Evolutionary conservation across 2,888 invertebrate species (phyloP).

Genomic region (Deilephila porcellus): DNA sequence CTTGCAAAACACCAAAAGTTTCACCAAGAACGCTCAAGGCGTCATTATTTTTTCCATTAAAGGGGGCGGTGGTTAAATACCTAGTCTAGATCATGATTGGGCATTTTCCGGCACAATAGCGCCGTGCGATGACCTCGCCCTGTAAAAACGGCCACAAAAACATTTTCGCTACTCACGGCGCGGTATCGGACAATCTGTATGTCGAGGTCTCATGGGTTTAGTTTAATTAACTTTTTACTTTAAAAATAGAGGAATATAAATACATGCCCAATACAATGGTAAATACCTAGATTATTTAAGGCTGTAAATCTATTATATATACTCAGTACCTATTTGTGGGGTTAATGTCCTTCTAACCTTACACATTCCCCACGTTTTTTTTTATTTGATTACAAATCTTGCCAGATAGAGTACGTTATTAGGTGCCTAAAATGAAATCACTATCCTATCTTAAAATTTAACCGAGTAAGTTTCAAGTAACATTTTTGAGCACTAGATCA

Average conservation of each 20-base stretch:
- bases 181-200: conserved; percentile 24
- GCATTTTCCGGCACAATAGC: conserved; percentile 28
- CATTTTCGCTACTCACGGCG: conserved; percentile 15
- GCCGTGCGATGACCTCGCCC: conserved; percentile 33
- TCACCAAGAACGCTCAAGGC: not conserved
- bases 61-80: not conserved
- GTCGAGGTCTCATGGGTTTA: conserved; percentile 5
- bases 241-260: not conserved
- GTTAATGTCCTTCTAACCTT: too few relatives aligned
- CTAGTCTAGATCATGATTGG: conserved; percentile 4
- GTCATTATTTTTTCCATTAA: not conserved
- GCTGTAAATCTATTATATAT: too few relatives aligned
- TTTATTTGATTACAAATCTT: too few relatives aligned
- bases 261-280: not conserved
- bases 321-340: too few relatives aligned
- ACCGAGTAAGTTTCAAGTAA: too few relatives aligned
- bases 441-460: too few relatives aligned
- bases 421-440: too few relatives aligned
- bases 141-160: conserved; percentile 26
- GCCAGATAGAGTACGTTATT: too few relatives aligned
- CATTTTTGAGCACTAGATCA: too few relatives aligned
- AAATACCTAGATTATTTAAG: too few relatives aligned
- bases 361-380: too few relatives aligned
- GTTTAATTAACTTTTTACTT: not conserved
- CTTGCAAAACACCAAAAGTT: too few relatives aligned